Conservation (phyloP, 1,140 invertebrate species). For the Nixonia krombeini region DNA sequence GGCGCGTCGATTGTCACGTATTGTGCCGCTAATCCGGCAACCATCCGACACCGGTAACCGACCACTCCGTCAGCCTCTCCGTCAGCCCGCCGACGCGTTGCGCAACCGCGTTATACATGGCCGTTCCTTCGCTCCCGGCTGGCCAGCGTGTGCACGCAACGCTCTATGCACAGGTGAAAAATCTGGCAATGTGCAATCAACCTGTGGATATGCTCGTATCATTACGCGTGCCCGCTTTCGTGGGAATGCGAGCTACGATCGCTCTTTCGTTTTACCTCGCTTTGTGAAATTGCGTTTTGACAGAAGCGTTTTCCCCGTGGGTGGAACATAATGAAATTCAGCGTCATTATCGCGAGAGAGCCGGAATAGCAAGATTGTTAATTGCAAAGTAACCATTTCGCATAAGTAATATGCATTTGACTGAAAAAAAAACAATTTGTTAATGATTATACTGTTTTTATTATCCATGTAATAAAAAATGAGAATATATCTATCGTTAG, state of each 20-base stretch:
- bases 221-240: slow-evolving; percentile 15
- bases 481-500: no score
- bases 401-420: no score
- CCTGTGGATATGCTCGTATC: slow-evolving; percentile 22
- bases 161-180: slow-evolving; percentile 24
- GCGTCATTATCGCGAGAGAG: no score
- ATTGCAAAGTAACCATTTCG: no score
- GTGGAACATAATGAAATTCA: no score
- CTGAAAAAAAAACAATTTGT: no score
- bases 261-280: slow-evolving; percentile 24
- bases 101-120: slow-evolving; percentile 40
- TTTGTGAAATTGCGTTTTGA: no score
- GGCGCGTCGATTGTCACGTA: slow-evolving; percentile 20
- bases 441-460: no score
- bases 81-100: slow-evolving; percentile 38
- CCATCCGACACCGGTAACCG: slow-evolving; percentile 9
- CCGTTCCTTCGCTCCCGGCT: slow-evolving; percentile 17
- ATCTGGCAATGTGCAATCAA: slow-evolving; percentile 30
- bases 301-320: no score
- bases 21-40: slow-evolving; percentile 16
- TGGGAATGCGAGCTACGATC: slow-evolving; percentile 22
- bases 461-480: no score
- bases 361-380: no score
- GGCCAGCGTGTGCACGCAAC: slow-evolving; percentile 8
- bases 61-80: slow-evolving; percentile 27